Percentiles rank a stretch among this genome's conserved stretches.
These are phyloP conservation scores for Botrylloides violaceus DNA, from an alignment of 23 tunicate species.

Conservation along the genomic window DNA sequence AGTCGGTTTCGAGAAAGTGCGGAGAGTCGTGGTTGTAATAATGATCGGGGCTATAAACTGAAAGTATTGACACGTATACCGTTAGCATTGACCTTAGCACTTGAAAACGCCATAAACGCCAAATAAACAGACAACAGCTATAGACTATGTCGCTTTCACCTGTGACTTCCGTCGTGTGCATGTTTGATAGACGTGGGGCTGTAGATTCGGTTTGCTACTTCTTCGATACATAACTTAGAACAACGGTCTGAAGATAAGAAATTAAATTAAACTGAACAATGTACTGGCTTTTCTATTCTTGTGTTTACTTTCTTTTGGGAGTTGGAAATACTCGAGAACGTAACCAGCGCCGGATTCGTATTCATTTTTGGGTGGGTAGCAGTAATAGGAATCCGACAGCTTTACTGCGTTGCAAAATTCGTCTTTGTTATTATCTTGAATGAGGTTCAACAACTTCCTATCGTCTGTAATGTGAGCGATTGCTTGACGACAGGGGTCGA, in stretches of 20 bases:
- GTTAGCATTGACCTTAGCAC: too few relatives aligned
- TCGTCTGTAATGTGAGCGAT: not conserved
- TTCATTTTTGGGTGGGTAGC: constrained; percentile 42
- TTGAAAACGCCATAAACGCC: too few relatives aligned
- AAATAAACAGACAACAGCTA: too few relatives aligned
- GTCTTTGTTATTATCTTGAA: not conserved
- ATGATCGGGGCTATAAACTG: too few relatives aligned
- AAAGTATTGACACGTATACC: too few relatives aligned
- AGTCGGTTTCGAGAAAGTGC: too few relatives aligned
- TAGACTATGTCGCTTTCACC: too few relatives aligned
- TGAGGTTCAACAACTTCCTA: not conserved
- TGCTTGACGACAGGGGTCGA: not conserved
- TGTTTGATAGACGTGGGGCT: constrained; percentile 55
- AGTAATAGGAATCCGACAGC: constrained; percentile 30
- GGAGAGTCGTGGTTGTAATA: too few relatives aligned
- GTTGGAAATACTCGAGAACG: not conserved
- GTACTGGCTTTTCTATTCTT: not conserved
- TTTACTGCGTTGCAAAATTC: constrained; percentile 6
- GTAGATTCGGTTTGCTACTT: constrained; percentile 49
- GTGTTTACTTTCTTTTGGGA: constrained; percentile 7
- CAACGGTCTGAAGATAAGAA: constrained; percentile 30
- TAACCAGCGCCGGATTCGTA: constrained; percentile 6
- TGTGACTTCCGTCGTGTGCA: constrained; percentile 63
- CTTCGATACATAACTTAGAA: constrained; percentile 53
- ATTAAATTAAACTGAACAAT: not conserved